phyloP scores from a whole-genome alignment of 2,113 vertebrate species.

The Otis tarda region DNA sequence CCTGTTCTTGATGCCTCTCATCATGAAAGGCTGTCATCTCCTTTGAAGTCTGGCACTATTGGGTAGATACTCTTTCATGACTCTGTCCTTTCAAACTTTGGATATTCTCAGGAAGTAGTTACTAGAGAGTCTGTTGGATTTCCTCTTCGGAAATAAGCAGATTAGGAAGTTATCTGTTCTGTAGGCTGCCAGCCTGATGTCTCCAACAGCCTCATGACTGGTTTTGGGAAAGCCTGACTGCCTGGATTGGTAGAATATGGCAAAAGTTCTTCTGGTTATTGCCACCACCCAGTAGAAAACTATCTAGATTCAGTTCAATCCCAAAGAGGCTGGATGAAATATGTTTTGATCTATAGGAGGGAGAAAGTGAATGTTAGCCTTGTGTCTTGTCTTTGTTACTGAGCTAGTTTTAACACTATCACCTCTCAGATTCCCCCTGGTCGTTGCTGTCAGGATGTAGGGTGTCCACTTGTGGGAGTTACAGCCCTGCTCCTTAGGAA shows the following conservation, averaged over 20 bases:
- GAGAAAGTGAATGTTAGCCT: background rate
- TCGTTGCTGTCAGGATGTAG: background rate
- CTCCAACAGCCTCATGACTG: fast-evolving
- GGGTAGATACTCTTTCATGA: background rate
- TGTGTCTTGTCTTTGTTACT: background rate
- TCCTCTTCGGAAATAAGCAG: background rate
- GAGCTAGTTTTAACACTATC: background rate
- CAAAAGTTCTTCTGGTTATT: background rate
- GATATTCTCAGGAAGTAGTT: constrained; percentile 19
- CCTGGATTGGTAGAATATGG: background rate
- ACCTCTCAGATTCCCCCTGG: background rate
- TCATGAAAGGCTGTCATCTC: constrained; percentile 19
- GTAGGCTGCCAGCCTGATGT: background rate
- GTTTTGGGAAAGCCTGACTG: background rate
- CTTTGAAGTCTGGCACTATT: constrained; percentile 3
- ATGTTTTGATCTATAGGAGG: background rate
- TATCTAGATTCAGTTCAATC: background rate
- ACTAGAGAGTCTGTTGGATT: background rate
- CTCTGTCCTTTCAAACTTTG: constrained; percentile 18
- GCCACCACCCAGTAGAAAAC: background rate
- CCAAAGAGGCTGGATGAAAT: background rate
- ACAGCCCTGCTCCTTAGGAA: background rate
- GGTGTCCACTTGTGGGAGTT: background rate
- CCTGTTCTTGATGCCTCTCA: constrained; percentile 24
- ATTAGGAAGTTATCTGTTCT: background rate